These are phyloP conservation scores for Cataglyphis altisquamis DNA, from an alignment of 2,888 invertebrate species.

Conservation along the genomic window DNA sequence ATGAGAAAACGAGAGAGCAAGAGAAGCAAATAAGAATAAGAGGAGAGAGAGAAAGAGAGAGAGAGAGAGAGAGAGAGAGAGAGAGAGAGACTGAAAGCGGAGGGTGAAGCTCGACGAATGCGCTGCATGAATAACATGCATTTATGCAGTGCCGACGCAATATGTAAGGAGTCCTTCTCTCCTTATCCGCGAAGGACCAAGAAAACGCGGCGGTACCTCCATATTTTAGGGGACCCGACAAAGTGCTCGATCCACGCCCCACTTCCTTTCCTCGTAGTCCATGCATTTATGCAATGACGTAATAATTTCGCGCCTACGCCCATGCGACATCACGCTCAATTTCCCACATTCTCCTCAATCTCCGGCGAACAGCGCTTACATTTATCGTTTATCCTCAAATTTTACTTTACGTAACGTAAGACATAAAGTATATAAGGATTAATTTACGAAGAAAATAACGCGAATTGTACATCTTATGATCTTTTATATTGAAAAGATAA, in stretches of 20 bases:
- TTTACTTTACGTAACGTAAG: not conserved
- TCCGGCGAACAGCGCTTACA: slow-evolving; percentile 33
- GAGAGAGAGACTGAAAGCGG: slow-evolving; percentile 58
- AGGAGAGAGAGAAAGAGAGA: slow-evolving; percentile 22
- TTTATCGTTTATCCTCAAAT: slow-evolving; percentile 11
- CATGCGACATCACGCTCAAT: slow-evolving; percentile 76
- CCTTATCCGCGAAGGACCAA: slow-evolving; percentile 77
- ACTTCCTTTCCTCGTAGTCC: slow-evolving; percentile 72
- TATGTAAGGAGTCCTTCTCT: slow-evolving; percentile 81
- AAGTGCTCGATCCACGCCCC: slow-evolving; percentile 75
- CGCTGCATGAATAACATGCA: slow-evolving; percentile 82
- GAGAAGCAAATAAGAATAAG: not conserved
- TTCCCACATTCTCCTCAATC: slow-evolving; percentile 64
- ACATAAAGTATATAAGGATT: not conserved
- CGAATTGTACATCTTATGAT: not conserved
- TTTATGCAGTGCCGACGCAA: slow-evolving; percentile 82
- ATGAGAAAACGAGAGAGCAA: slow-evolving; percentile 5
- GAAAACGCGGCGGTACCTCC: slow-evolving; percentile 75
- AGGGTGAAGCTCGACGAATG: slow-evolving; percentile 72
- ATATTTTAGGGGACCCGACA: slow-evolving; percentile 78
- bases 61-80: slow-evolving; percentile 31
- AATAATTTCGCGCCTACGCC: slow-evolving; percentile 81
- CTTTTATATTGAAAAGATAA: not conserved
- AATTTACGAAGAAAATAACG: not conserved
- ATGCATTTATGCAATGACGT: slow-evolving; percentile 83